Evolutionary conservation across 2,888 invertebrate genomes (phyloP), one percentile per base, ranked within the genome.

Genomic region (Dilophus febrilis): DNA sequence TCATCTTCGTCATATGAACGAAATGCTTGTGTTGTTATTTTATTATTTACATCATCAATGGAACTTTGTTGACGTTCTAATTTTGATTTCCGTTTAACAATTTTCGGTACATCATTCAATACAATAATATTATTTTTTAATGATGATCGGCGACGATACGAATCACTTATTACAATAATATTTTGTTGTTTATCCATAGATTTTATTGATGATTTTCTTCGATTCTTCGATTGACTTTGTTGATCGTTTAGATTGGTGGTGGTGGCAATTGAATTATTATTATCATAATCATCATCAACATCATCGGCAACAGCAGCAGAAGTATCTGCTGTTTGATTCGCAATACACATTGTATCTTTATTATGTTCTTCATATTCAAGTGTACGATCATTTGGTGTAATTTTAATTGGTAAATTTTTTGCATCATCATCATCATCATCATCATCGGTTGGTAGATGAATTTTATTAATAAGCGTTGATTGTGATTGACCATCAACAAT

Each of bases 31-130:
- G 46, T 43, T 16, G 40, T 41, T 40, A 47, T 44, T 39, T 48
- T 46, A 43, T 48, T 48, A 11, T 43, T 44, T 18, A 48, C 45
- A 44, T 48, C 47, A 44, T 48, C 48, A 16, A 47, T 43, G n/a
- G 47, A 48, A 32, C 38, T 40, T 18, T 22, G n/a, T 12, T 16
- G 12, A 3, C 14, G 32, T 14, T 31, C 6, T 22, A 37, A 27
- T 37, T 38, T 13, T 12, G n/a, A 33, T 27, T 33, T 13, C 26
- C 33, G 8, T 32, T 28, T 26, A 13, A 8, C 13, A 18, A 12
- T 28, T 12, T 19, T 31, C 4, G n/a, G 13, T n/a, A 18, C 27
- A 22, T 45, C 42, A 22, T 42, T 45, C 28, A 47, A 42, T 22
- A 47, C 42, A 16, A 47, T 38, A 28, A 46, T 27, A 33, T 42